phyloP scores from a whole-genome alignment of 1,140 invertebrate species.

The Vanessa atalanta region DNA sequence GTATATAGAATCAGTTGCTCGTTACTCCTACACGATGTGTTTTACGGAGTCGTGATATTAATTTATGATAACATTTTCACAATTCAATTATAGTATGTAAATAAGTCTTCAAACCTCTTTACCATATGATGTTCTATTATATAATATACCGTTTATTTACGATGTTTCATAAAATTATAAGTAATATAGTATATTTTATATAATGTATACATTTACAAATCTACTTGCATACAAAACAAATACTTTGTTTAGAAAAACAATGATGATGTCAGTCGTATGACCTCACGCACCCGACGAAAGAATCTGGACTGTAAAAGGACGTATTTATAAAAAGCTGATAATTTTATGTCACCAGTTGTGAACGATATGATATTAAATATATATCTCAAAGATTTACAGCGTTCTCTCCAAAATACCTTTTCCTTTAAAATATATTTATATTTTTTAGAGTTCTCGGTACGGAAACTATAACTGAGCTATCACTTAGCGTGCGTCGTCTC shows the following conservation, averaged over 20 bases:
- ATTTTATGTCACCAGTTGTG: not conserved
- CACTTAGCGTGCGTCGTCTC: too few relatives aligned
- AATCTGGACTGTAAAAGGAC: slow-evolving; percentile 29
- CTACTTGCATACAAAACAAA: not conserved
- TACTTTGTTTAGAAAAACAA: slow-evolving; percentile 37
- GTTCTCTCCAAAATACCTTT: too few relatives aligned
- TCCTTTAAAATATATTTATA: too few relatives aligned
- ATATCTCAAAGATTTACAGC: not conserved
- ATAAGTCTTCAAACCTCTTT: not conserved
- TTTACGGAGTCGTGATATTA: slow-evolving; percentile 9
- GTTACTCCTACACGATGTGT: slow-evolving; percentile 38
- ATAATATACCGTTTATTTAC: not conserved
- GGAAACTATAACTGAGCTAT: too few relatives aligned
- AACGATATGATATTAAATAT: not conserved
- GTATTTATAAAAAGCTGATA: slow-evolving; percentile 13
- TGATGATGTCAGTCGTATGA: slow-evolving; percentile 58
- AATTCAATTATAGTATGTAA: not conserved
- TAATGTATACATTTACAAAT: too few relatives aligned
- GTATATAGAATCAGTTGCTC: slow-evolving; percentile 45
- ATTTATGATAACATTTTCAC: slow-evolving; percentile 3
- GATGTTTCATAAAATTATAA: not conserved
- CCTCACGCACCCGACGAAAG: slow-evolving; percentile 39
- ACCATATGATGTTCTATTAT: not conserved
- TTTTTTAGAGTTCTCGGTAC: too few relatives aligned
- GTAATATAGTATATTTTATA: too few relatives aligned